Evolutionary conservation across 2,797 vertebrate species (phyloP).

Genomic region (Crypturellus tataupa): DNA sequence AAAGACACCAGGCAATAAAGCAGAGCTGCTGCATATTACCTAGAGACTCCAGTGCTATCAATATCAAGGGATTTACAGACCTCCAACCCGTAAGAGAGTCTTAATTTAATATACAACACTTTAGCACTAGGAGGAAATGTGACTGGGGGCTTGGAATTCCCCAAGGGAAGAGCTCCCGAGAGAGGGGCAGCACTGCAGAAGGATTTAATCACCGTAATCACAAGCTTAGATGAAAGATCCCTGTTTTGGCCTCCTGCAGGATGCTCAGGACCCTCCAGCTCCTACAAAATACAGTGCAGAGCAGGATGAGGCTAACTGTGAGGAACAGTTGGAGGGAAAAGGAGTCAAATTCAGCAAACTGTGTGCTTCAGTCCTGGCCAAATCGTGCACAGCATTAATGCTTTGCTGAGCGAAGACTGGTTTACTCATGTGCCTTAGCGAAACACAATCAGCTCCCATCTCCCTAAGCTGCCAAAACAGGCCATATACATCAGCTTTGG

Average conservation of each 20-base stretch:
- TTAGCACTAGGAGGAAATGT: conserved; percentile 29
- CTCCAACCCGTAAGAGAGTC: neutral
- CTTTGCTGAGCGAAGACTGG: neutral
- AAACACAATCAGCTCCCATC: neutral
- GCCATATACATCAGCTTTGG: accelerated
- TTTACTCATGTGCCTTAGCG: neutral
- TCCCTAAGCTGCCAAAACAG: accelerated
- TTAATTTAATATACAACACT: conserved; percentile 38
- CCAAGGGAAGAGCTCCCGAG: neutral
- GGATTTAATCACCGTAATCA: conserved; percentile 63
- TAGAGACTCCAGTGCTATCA: neutral
- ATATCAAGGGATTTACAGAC: neutral
- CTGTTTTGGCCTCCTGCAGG: neutral
- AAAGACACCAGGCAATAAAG: neutral
- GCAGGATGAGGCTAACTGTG: neutral
- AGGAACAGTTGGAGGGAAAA: neutral
- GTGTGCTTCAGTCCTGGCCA: neutral
- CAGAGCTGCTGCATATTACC: neutral
- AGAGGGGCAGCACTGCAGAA: conserved; percentile 29
- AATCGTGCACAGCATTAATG: accelerated
- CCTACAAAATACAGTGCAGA: neutral
- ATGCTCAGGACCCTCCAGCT: conserved; percentile 6
- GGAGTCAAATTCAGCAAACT: neutral
- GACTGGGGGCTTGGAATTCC: conserved; percentile 51
- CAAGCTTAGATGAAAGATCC: conserved; percentile 49